Conservation (phyloP, 1,140 invertebrate species). For the Drosophila grimshawi region DNA sequence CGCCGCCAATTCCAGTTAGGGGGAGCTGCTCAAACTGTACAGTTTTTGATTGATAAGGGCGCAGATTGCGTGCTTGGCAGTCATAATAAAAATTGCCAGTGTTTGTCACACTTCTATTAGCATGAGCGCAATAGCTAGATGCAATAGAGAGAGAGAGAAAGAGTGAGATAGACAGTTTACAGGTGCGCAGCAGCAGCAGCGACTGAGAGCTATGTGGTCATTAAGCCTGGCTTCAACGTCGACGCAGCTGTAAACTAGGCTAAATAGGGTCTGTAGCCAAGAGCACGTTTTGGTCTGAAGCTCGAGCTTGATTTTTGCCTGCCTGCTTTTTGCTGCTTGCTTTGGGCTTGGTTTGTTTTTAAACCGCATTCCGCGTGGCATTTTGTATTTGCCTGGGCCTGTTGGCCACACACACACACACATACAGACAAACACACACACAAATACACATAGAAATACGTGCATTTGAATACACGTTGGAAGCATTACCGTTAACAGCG, state of each 20-base stretch:
- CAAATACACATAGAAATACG: neutral
- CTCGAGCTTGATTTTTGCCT: neutral
- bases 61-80: slow-evolving; percentile 28
- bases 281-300: slow-evolving; percentile 67
- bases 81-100: slow-evolving; percentile 40
- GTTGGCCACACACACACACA: slow-evolving; percentile 20
- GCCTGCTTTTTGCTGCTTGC: slow-evolving; percentile 18
- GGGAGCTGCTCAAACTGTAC: slow-evolving; percentile 34
- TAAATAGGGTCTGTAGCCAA: slow-evolving; percentile 78
- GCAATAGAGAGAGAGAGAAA: neutral
- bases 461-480: slow-evolving; percentile 11
- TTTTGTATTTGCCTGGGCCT: slow-evolving; percentile 37
- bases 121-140: slow-evolving; percentile 33
- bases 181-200: slow-evolving; percentile 53
- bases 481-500: slow-evolving; percentile 57
- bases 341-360: slow-evolving; percentile 74
- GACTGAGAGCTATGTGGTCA: slow-evolving; percentile 25
- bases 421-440: neutral
- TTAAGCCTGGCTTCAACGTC: slow-evolving; percentile 53
- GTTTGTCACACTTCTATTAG: slow-evolving; percentile 56
- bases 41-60: slow-evolving; percentile 39
- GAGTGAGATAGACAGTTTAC: slow-evolving; percentile 39
- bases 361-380: slow-evolving; percentile 75
- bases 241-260: slow-evolving; percentile 68
- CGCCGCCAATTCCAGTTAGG: slow-evolving; percentile 39